phyloP scores from a whole-genome alignment of 1,140 invertebrate species.

The Panonychus citri region DNA sequence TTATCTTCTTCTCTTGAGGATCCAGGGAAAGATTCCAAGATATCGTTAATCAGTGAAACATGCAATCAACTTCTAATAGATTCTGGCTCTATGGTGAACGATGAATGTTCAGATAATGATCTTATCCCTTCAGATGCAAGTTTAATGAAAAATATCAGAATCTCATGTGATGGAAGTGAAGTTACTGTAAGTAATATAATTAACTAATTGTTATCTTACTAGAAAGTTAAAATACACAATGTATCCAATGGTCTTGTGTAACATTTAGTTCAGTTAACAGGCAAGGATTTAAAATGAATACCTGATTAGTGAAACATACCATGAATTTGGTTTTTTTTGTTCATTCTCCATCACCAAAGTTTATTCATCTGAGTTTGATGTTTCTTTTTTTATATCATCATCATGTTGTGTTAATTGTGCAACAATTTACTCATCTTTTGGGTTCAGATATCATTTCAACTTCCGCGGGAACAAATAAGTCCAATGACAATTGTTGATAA shows the following conservation, averaged over 20 bases:
- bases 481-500: too few species aligned
- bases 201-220: not conserved
- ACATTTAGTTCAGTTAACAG: not conserved
- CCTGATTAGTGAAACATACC: not conserved
- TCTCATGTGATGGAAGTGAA: slow-evolving; percentile 4
- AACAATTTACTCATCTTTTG: not conserved
- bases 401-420: not conserved
- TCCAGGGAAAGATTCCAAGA: not conserved
- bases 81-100: not conserved
- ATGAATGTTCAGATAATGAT: not conserved
- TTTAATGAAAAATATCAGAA: not conserved
- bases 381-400: too few species aligned
- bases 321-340: not conserved
- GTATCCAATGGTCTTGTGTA: not conserved
- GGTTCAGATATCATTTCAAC: not conserved
- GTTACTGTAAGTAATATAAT: not conserved
- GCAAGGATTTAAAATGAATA: not conserved
- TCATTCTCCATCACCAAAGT: not conserved
- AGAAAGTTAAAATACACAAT: not conserved
- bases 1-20: not conserved
- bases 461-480: not conserved
- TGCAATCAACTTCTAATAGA: not conserved
- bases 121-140: not conserved
- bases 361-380: not conserved
- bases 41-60: not conserved